Evolutionary conservation across 2,888 invertebrate species (phyloP), one percentile per base, ranked within the genome.

Genomic region (Drosophila histrio): DNA sequence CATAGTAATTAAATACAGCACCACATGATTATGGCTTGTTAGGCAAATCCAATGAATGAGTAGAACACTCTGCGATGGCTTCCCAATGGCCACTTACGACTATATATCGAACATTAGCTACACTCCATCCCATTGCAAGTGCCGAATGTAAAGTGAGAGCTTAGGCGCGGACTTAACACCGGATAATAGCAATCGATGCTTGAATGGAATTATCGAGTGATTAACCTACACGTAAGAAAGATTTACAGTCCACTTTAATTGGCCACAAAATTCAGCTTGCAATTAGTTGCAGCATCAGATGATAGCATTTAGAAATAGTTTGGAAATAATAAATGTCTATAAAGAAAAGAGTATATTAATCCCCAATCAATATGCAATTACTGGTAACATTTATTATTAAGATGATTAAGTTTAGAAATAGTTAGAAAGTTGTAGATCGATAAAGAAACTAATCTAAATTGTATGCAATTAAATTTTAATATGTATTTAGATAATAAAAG

Each of bases 21-120:
- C 76, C 82, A 81, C 82, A 81, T 81, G 82, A 82, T 87, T 87
- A 82, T 81, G 73, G 82, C 87, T 82, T 82, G 87, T 82, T 87
- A 78, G 79, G 60, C 78, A 84, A 82, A 77, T 80, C 81, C 77
- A 84, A 82, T 87, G 85, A 87, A 87, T 75, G 70, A 67, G 69
- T 68, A 66, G 67, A 72, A 52, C 82, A 71, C 60, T 81, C 60
- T 30, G 38, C 54, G 39, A 49, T 44, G 43, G 54, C 67, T 76
- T 36, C 62, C 47, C 62, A 41, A 70, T 79, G 69, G 77, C 60
- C 85, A 71, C 75, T 82, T 72, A 49, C 59, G 34, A 36, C 34
- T 34, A 46, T 49, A 68, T 61, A 66, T 69, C 39, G 61, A 69
- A 22, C 69, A 85, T 82, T 79, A 75, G 49, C 60, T 62, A 59